Conservation (phyloP, 2,113 vertebrate genomes). For the Monopterus albus region DNA sequence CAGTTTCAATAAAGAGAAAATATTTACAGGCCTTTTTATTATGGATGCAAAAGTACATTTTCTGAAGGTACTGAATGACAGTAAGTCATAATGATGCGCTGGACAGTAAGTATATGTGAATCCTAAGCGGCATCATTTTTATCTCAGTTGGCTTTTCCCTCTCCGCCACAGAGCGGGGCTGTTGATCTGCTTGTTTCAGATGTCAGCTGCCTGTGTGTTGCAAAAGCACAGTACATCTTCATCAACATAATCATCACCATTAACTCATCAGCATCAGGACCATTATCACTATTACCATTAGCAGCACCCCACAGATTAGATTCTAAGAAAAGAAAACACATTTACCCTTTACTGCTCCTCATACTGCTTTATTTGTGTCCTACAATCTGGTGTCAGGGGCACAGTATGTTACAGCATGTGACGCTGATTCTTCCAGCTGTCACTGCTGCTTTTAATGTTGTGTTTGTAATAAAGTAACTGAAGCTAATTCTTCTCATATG, state of each 20-base stretch:
- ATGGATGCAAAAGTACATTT: no score
- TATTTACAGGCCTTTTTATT: no score
- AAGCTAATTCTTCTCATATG: neutral
- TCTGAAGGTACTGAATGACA: no score
- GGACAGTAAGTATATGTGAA: no score
- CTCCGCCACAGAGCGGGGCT: slow-evolving; percentile 51
- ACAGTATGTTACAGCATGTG: neutral
- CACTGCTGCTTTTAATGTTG: neutral
- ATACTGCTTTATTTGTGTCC: neutral
- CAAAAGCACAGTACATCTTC: slow-evolving; percentile 22
- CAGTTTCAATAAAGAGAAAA: no score
- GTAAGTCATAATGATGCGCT: no score
- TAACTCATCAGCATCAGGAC: slow-evolving; percentile 12
- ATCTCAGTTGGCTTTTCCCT: neutral
- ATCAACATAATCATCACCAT: slow-evolving; percentile 14
- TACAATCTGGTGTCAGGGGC: neutral
- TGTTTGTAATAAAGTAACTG: neutral
- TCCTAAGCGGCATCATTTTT: no score
- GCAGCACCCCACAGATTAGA: slow-evolving; percentile 37
- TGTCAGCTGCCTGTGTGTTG: slow-evolving; percentile 1
- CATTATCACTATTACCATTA: slow-evolving; percentile 15
- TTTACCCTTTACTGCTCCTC: neutral
- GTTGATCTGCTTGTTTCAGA: slow-evolving; percentile 7
- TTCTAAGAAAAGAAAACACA: slow-evolving; percentile 10
- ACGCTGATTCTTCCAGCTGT: neutral